These are phyloP conservation scores for Bufo gargarizans DNA, from an alignment of 2,113 vertebrate genomes.

Conservation along the genomic window DNA sequence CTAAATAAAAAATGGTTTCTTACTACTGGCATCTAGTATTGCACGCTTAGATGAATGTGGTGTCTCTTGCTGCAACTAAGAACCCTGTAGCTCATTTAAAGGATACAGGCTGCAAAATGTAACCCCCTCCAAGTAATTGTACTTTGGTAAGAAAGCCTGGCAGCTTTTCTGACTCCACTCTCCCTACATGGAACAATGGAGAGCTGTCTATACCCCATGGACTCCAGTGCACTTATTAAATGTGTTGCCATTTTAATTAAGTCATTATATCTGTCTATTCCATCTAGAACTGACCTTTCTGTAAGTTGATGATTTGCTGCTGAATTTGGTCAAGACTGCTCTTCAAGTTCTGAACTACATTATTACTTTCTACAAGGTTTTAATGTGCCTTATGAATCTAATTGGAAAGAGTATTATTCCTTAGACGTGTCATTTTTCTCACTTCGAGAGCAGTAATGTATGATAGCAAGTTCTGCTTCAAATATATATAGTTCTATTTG, in stretches of 20 bases:
- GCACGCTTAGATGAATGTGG: neutral
- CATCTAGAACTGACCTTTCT: neutral
- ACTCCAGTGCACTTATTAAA: neutral
- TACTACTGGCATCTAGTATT: neutral
- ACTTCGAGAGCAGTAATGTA: neutral
- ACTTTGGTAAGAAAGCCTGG: neutral
- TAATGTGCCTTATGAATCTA: constrained; percentile 37
- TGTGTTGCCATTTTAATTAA: neutral
- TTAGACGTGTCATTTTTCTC: neutral
- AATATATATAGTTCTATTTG: no score
- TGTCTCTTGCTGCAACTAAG: neutral
- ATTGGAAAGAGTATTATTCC: neutral
- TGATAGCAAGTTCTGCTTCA: neutral
- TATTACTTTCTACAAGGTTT: constrained; percentile 9
- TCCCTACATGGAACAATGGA: neutral
- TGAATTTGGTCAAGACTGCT: constrained; percentile 12
- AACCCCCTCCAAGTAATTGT: no score
- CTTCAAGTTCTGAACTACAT: neutral
- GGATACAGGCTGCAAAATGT: no score
- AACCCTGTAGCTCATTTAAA: neutral
- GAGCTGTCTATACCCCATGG: neutral
- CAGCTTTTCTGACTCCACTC: neutral
- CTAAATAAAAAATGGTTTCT: neutral
- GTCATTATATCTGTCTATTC: neutral
- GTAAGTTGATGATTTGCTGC: constrained; percentile 2